Conservation (phyloP, 2,888 invertebrate genomes). For the Caenorhabditis afra region DNA sequence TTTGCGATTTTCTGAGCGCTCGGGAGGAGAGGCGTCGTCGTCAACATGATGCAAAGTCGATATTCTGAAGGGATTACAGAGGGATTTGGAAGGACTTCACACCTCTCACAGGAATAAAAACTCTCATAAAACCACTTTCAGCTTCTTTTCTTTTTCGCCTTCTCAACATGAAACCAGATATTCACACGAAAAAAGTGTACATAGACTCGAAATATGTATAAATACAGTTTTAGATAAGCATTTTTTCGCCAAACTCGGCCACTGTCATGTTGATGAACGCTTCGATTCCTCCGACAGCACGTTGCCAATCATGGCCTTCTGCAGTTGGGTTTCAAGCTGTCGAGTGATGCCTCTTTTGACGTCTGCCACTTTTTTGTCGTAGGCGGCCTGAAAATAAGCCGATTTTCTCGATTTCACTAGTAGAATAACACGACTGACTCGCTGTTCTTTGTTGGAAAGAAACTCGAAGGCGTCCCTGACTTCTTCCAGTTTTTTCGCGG, state of each 20-base stretch:
- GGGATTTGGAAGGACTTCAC: conserved; percentile 1
- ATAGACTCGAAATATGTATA: too few species aligned
- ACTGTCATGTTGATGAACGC: too few species aligned
- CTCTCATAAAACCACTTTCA: neutral
- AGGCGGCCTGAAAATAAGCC: conserved; percentile 55
- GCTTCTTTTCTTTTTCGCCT: neutral
- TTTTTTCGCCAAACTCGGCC: too few species aligned
- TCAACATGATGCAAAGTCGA: conserved; percentile 9
- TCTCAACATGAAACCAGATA: too few species aligned
- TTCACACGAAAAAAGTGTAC: too few species aligned
- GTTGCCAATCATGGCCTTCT: neutral
- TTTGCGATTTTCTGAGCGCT: conserved; percentile 34
- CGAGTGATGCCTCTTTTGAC: neutral
- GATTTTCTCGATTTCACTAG: neutral
- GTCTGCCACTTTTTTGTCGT: conserved; percentile 57
- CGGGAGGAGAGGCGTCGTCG: neutral
- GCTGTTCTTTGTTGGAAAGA: conserved; percentile 64
- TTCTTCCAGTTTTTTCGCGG: conserved; percentile 59
- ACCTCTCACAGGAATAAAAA: too few species aligned
- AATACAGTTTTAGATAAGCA: too few species aligned
- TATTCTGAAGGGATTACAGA: neutral
- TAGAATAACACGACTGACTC: conserved; percentile 35
- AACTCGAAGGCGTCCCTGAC: conserved; percentile 70
- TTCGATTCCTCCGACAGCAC: too few species aligned
- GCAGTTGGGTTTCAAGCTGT: too few species aligned